A percentile compares a stretch with the other conserved stretches of the same genome.
Evolutionary conservation across 1,140 invertebrate genomes (phyloP).

Genomic region (Drosophila chauvacae): DNA sequence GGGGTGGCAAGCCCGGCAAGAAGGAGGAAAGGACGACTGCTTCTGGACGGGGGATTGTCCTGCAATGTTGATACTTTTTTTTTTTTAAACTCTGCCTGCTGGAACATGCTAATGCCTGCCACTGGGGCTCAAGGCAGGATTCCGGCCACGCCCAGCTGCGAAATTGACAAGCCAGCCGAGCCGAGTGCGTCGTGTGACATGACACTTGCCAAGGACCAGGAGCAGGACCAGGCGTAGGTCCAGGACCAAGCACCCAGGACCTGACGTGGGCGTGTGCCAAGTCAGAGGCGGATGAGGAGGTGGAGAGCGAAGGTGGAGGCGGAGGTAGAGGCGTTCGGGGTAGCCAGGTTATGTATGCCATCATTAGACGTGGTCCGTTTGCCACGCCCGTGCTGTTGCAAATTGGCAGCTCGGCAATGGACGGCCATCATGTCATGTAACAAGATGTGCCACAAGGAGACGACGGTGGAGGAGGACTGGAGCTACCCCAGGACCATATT

Average conservation of each 20-base stretch:
- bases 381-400: slow-evolving; percentile 77
- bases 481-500: slow-evolving; percentile 11
- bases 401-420: slow-evolving; percentile 76
- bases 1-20: slow-evolving; percentile 8
- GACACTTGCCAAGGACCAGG: slow-evolving; percentile 70
- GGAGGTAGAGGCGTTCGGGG: slow-evolving; percentile 22
- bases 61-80: slow-evolving; percentile 56
- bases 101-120: slow-evolving; percentile 78
- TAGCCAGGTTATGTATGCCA: slow-evolving; percentile 76
- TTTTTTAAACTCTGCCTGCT: slow-evolving; percentile 68
- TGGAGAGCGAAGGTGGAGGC: slow-evolving; percentile 2
- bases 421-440: slow-evolving; percentile 73
- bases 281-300: slow-evolving; percentile 20
- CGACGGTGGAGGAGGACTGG: neutral
- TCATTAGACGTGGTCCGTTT: slow-evolving; percentile 81
- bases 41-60: slow-evolving; percentile 54
- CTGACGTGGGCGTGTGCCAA: slow-evolving; percentile 35
- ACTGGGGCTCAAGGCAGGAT: slow-evolving; percentile 71
- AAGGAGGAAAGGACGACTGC: neutral
- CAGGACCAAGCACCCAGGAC: slow-evolving; percentile 20
- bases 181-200: slow-evolving; percentile 79
- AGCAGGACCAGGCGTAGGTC: slow-evolving; percentile 18
- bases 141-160: slow-evolving; percentile 76
- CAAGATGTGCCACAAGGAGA: slow-evolving; percentile 45
- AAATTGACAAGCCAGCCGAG: slow-evolving; percentile 75